phyloP scores from a whole-genome alignment of 2,888 invertebrate species.

The Ophion slaviceki region DNA sequence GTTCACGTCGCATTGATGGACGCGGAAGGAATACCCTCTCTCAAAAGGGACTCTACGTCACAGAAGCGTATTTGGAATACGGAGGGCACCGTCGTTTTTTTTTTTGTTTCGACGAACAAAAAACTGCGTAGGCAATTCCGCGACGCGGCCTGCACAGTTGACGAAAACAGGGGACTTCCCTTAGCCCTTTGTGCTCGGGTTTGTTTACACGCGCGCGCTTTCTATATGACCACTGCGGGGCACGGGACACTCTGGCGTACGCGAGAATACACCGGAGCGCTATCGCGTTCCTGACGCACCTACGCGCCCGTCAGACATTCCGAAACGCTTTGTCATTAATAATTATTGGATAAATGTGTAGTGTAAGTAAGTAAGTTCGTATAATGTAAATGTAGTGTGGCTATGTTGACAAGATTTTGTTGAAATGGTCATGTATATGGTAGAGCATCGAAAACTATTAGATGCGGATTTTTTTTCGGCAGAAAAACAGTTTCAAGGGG shows the following conservation, averaged over 20 bases:
- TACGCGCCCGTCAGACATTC: neutral
- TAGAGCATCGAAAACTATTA: too few relatives aligned
- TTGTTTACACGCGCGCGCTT: conserved; percentile 3
- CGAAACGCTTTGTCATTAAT: neutral
- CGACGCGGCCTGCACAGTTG: neutral
- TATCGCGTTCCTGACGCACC: neutral
- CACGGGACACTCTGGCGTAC: neutral
- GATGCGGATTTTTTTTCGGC: too few relatives aligned
- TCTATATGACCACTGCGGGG: conserved; percentile 2
- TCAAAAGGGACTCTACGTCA: neutral
- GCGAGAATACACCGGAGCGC: neutral
- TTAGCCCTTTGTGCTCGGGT: neutral
- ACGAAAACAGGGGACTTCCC: neutral
- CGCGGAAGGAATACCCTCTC: neutral
- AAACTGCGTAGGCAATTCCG: neutral
- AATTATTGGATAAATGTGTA: too few relatives aligned
- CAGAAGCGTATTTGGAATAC: neutral
- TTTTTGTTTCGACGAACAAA: neutral
- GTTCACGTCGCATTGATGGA: neutral
- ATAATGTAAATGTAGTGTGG: too few relatives aligned
- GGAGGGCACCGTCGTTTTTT: neutral
- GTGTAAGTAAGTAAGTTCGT: too few relatives aligned
- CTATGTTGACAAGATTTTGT: too few relatives aligned
- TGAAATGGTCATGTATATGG: too few relatives aligned
- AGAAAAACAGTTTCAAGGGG: too few relatives aligned